Evolutionary conservation across 2,113 vertebrate genomes (phyloP).

Genomic region (human (Homo sapiens)): DNA sequence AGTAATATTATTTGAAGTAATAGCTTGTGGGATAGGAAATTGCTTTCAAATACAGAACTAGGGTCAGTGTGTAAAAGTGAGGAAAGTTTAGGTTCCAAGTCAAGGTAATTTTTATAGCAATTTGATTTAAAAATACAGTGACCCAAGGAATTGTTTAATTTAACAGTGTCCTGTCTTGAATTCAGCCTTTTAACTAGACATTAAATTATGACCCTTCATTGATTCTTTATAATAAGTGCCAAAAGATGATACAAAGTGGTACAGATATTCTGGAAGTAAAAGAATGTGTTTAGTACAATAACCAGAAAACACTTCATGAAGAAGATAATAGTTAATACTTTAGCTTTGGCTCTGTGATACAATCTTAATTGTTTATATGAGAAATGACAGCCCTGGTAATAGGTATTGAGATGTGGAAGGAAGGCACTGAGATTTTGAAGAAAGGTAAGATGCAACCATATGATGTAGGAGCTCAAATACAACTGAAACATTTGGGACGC

Average conservation of each 20-base stretch:
- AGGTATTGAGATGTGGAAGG: neutral
- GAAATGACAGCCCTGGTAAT: neutral
- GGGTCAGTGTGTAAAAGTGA: neutral
- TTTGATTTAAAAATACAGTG: neutral
- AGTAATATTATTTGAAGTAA: neutral
- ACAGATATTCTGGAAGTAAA: neutral
- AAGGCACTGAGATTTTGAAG: neutral
- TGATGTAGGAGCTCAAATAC: neutral
- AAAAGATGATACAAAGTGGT: neutral
- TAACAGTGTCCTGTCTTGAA: neutral
- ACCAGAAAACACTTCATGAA: neutral
- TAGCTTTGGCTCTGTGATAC: neutral
- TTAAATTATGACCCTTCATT: neutral
- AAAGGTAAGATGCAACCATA: neutral
- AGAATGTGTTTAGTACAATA: neutral
- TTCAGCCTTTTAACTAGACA: neutral
- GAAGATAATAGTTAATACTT: neutral
- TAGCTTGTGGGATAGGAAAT: neutral
- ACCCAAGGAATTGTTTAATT: neutral
- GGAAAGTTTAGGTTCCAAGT: neutral
- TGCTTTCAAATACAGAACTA: neutral
- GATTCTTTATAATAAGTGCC: neutral
- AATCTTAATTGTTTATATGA: neutral
- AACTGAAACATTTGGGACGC: neutral
- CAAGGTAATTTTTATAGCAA: neutral